phyloP scores from a whole-genome alignment of 2,888 invertebrate genomes.

The Blastobasis lacticolella region DNA sequence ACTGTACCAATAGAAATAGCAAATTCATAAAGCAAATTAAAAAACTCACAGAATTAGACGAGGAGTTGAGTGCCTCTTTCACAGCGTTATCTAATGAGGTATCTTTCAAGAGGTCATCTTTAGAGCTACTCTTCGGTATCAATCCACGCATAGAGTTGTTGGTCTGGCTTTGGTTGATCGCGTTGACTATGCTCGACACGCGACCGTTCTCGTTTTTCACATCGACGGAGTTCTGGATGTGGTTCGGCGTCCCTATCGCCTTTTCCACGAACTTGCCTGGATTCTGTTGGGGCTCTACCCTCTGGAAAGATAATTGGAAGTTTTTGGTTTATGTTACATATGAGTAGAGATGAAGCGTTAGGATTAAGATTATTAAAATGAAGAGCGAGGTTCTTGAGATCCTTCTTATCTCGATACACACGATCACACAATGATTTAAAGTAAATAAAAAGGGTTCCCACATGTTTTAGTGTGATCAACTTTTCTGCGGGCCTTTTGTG shows the following conservation, averaged over 20 bases:
- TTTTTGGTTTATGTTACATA: too few relatives aligned
- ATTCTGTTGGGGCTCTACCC: slow-evolving; percentile 64
- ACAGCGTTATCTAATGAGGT: slow-evolving; percentile 42
- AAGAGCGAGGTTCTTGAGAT: too few relatives aligned
- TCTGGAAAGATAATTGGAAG: slow-evolving; percentile 30
- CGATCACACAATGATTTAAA: too few relatives aligned
- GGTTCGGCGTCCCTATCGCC: slow-evolving; percentile 46
- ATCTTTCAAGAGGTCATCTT: slow-evolving; percentile 59
- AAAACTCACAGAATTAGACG: slow-evolving; percentile 58
- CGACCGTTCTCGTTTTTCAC: slow-evolving; percentile 50
- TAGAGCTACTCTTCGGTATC: slow-evolving; percentile 62
- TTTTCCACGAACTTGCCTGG: slow-evolving; percentile 59
- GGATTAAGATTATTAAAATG: too few relatives aligned
- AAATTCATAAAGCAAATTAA: too few relatives aligned
- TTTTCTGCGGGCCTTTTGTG: too few relatives aligned
- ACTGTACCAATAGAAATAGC: too few relatives aligned
- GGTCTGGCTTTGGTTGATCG: slow-evolving; percentile 47
- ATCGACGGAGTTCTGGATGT: slow-evolving; percentile 27
- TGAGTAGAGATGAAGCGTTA: too few relatives aligned
- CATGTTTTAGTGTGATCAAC: too few relatives aligned
- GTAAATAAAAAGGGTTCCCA: too few relatives aligned
- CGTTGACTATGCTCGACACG: slow-evolving; percentile 62
- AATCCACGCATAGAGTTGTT: slow-evolving; percentile 49
- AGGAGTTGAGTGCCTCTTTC: slow-evolving; percentile 61
- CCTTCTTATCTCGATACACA: too few relatives aligned